These are phyloP conservation scores for Emmelina monodactyla DNA, from an alignment of 2,888 invertebrate species.

Conservation along the genomic window DNA sequence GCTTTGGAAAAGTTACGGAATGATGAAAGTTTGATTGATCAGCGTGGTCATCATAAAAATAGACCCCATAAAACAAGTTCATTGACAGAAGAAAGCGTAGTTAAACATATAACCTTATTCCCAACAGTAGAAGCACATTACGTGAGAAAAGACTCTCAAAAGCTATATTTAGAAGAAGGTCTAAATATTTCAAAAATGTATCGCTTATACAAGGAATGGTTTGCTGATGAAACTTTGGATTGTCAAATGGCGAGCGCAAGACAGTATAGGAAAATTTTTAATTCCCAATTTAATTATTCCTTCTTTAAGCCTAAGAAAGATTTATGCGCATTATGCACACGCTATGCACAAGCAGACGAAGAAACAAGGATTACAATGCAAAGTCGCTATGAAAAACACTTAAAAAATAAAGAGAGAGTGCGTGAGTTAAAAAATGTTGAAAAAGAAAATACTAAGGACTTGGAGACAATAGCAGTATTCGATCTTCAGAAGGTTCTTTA, in stretches of 20 bases:
- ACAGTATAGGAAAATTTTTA: conserved; percentile 5
- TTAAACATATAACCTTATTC: conserved; percentile 9
- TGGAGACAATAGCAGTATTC: conserved; percentile 14
- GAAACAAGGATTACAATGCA: conserved; percentile 4
- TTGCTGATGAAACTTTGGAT: conserved; percentile 8
- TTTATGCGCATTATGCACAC: conserved; percentile 4
- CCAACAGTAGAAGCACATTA: conserved; percentile 13
- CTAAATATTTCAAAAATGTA: conserved; percentile 17
- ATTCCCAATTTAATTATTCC: conserved; percentile 1
- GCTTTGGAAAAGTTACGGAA: conserved; percentile 7
- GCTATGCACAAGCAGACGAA: conserved; percentile 5
- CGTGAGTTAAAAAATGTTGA: conserved; percentile 18
- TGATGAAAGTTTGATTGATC: conserved; percentile 5
- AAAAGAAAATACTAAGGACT: conserved; percentile 8
- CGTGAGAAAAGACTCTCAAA: conserved; percentile 5
- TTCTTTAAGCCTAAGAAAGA: conserved; percentile 9
- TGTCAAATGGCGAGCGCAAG: conserved; percentile 11
- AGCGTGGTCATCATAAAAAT: conserved; percentile 10
- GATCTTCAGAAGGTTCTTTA: conserved; percentile 19
- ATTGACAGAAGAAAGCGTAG: conserved; percentile 3
- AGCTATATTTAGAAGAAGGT: conserved; percentile 12
- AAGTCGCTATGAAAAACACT: conserved; percentile 9
- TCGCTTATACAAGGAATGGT: conserved; percentile 11
- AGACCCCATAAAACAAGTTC: conserved; percentile 6
- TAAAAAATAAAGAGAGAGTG: conserved; percentile 16